Evolutionary conservation across 2,797 vertebrate species (phyloP).

Genomic region (Phataginus tetradactyla): DNA sequence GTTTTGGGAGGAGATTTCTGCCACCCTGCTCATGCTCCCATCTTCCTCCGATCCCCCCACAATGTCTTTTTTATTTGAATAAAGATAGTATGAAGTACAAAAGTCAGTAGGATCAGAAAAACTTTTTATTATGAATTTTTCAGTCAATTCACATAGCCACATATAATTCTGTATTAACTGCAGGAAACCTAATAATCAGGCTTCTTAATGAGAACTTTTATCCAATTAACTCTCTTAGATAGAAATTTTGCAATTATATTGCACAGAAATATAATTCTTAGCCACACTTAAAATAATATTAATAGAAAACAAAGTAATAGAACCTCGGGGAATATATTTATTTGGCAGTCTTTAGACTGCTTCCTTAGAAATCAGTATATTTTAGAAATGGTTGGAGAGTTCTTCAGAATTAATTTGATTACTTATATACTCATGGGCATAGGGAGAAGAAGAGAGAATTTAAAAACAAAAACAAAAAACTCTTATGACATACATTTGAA

Average conservation of each 20-base stretch:
- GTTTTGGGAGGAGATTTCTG: no score
- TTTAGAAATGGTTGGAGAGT: neutral
- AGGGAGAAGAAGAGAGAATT: neutral
- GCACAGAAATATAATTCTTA: neutral
- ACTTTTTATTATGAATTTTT: neutral
- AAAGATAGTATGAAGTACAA: neutral
- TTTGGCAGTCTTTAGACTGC: neutral
- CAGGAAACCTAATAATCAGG: neutral
- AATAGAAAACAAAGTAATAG: neutral
- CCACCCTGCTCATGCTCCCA: no score
- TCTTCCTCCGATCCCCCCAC: no score
- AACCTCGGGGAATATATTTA: neutral
- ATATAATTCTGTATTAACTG: constrained; percentile 6
- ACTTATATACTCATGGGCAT: neutral
- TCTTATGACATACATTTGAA: neutral
- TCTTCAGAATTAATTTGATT: neutral
- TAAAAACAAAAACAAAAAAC: no score
- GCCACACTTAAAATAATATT: neutral
- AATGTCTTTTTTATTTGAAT: neutral
- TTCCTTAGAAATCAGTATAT: neutral
- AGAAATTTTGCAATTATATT: neutral
- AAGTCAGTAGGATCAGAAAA: neutral
- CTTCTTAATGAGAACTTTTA: constrained; percentile 32
- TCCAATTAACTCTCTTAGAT: neutral
- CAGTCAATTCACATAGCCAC: neutral